Percentiles rank a stretch among this genome's conserved stretches.
These are phyloP conservation scores for Lasiommata megera DNA, from an alignment of 2,888 invertebrate genomes.

Conservation along the genomic window DNA sequence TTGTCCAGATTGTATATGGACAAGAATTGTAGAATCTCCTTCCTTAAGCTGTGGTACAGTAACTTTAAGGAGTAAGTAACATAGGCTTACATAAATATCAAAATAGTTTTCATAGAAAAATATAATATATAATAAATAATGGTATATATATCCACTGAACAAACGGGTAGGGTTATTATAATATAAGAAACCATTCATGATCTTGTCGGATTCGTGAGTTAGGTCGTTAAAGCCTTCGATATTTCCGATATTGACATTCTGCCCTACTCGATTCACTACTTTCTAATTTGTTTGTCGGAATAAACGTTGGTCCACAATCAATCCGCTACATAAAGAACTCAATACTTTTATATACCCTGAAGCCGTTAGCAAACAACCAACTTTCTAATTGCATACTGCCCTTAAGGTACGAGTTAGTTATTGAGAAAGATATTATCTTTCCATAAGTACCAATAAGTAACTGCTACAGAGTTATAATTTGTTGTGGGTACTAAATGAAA, in stretches of 20 bases:
- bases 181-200: background rate
- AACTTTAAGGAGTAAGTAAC: too few relatives aligned
- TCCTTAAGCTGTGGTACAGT: too few relatives aligned
- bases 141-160: too few relatives aligned
- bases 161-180: too few relatives aligned
- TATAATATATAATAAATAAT: too few relatives aligned
- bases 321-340: slow-evolving; percentile 55
- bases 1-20: too few relatives aligned
- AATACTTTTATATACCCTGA: slow-evolving; percentile 66
- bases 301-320: slow-evolving; percentile 58
- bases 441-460: slow-evolving; percentile 2
- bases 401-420: slow-evolving; percentile 28
- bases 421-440: slow-evolving; percentile 16
- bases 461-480: background rate
- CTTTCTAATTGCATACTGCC: slow-evolving; percentile 64
- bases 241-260: slow-evolving; percentile 36
- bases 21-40: too few relatives aligned
- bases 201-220: background rate
- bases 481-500: slow-evolving; percentile 43
- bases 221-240: background rate
- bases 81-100: too few relatives aligned
- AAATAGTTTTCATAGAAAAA: too few relatives aligned
- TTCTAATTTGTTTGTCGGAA: slow-evolving; percentile 62
- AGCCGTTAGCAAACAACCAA: slow-evolving; percentile 49
- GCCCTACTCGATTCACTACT: slow-evolving; percentile 63